Conservation (phyloP, 2,797 vertebrate genomes). For the Cynopterus sphinx region DNA sequence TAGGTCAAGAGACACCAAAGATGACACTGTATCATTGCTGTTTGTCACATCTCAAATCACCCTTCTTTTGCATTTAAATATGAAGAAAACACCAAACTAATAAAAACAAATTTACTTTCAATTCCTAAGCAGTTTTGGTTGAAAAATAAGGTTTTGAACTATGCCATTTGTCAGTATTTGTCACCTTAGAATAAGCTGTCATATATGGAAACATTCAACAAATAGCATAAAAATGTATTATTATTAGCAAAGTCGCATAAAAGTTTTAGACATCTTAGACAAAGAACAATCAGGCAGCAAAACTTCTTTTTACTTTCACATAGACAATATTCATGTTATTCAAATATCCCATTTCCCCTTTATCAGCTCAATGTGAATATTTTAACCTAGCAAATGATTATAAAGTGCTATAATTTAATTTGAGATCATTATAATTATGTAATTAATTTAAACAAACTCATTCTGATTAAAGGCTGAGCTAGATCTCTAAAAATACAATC, state of each 20-base stretch:
- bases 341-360: not conserved
- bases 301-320: not conserved
- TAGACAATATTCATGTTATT: not conserved
- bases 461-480: not conserved
- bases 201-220: not conserved
- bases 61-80: slow-evolving; percentile 38
- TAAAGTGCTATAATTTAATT: not conserved
- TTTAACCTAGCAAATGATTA: not conserved
- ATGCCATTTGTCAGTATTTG: not conserved
- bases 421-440: not conserved
- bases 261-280: not conserved
- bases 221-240: not conserved
- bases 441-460: not conserved
- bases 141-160: not conserved
- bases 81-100: not conserved
- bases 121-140: not conserved
- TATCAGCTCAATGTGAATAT: not conserved
- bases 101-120: not conserved
- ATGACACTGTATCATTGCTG: not conserved
- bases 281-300: not conserved
- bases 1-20: not conserved
- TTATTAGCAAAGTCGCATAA: not conserved
- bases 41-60: not conserved
- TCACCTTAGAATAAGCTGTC: not conserved
- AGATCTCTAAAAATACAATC: not conserved